Conservation (phyloP, 2,888 invertebrate species). For the Napeogenes inachia region DNA sequence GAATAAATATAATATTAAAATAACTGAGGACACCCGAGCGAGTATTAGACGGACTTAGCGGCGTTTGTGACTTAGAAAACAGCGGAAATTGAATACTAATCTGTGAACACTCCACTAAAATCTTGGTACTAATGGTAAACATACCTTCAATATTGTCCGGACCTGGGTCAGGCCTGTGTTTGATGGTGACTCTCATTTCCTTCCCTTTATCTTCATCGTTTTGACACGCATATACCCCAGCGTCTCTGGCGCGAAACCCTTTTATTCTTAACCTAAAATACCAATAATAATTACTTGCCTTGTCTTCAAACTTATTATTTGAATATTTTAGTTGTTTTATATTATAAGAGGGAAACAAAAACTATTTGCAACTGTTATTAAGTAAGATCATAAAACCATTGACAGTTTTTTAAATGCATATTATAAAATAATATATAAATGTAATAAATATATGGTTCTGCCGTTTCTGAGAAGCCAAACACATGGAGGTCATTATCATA, state of each 20-base stretch:
- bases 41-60: slow-evolving; percentile 10
- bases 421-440: slow-evolving; percentile 16
- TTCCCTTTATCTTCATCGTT: slow-evolving; percentile 48
- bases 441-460: no score
- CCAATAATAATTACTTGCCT: not conserved
- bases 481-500: not conserved
- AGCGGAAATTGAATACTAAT: slow-evolving; percentile 11
- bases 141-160: slow-evolving; percentile 52
- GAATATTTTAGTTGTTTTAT: no score
- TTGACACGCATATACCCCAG: slow-evolving; percentile 68
- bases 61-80: slow-evolving; percentile 16
- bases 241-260: slow-evolving; percentile 63
- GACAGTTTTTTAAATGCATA: not conserved
- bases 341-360: no score
- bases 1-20: slow-evolving; percentile 48
- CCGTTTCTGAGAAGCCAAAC: not conserved
- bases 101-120: slow-evolving; percentile 7
- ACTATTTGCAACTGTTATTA: no score
- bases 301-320: no score
- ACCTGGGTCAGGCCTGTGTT: slow-evolving; percentile 41
- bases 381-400: no score
- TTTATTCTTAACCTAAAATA: slow-evolving; percentile 65
- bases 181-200: slow-evolving; percentile 53
- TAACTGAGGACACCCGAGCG: slow-evolving; percentile 35
- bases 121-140: slow-evolving; percentile 18